These are phyloP conservation scores for Chesias legatella DNA, from an alignment of 2,888 invertebrate species.

Conservation along the genomic window DNA sequence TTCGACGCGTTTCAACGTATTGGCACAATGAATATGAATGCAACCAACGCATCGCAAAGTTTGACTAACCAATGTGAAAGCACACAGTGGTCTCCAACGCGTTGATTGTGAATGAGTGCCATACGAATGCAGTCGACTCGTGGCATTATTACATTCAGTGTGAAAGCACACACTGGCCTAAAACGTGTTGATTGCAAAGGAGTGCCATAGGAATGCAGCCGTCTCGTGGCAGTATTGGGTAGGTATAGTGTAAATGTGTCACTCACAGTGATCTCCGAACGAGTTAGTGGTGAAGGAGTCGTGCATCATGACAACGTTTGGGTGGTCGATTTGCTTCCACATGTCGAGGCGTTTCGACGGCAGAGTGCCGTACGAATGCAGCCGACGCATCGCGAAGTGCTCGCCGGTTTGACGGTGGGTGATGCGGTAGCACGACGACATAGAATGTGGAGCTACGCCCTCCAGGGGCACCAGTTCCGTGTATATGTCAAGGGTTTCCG, in stretches of 20 bases:
- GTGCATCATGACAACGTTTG: constrained; percentile 94
- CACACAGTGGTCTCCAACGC: too few species aligned
- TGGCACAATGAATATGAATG: too few species aligned
- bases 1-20: too few species aligned
- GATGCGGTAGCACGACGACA: constrained; percentile 94
- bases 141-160: too few species aligned
- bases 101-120: too few species aligned
- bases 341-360: constrained; percentile 94
- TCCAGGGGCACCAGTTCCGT: constrained; percentile 93
- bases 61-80: too few species aligned
- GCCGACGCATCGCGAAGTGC: constrained; percentile 91
- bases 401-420: constrained; percentile 92
- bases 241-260: not conserved
- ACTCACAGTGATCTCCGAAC: constrained; percentile 97
- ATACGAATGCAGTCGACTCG: too few species aligned
- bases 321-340: constrained; percentile 97
- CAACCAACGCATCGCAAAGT: too few species aligned
- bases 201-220: too few species aligned
- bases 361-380: constrained; percentile 90
- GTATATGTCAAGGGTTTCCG: constrained; percentile 94
- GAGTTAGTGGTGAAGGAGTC: constrained; percentile 97
- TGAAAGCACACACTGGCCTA: too few species aligned
- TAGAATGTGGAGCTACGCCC: constrained; percentile 82
- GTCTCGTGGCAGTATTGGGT: too few species aligned
- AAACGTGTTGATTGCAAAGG: too few species aligned